Evolutionary conservation across 92 coral and sea anemone genomes (phyloP).

Genomic region (Zoanthus sansibaricus): DNA sequence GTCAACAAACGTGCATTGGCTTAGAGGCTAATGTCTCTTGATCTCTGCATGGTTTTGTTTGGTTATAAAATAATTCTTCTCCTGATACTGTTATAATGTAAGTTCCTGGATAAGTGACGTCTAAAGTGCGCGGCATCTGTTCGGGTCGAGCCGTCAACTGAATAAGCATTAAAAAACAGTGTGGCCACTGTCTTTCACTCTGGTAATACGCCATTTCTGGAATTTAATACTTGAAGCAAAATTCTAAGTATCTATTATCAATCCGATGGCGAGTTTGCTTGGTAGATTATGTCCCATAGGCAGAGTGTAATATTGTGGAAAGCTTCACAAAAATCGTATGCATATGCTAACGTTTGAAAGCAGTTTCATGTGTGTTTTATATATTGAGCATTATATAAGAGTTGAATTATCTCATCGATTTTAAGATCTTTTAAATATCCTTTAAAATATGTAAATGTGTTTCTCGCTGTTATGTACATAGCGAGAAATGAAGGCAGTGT

Average conservation of each 20-base stretch:
- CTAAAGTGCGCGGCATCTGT: not conserved
- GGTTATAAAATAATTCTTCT: not conserved
- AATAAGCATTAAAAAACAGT: not conserved
- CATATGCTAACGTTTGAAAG: no score
- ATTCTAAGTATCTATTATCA: not conserved
- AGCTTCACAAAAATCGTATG: no score
- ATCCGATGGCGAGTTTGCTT: not conserved
- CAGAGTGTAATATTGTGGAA: no score
- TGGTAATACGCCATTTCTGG: not conserved
- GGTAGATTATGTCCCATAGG: not conserved
- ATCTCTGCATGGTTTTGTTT: not conserved
- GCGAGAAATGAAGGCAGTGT: no score
- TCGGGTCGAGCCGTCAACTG: not conserved
- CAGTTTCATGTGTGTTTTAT: no score
- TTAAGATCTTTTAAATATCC: no score
- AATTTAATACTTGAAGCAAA: not conserved
- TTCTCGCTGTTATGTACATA: no score
- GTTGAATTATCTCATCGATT: no score
- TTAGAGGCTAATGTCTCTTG: not conserved
- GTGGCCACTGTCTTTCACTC: not conserved
- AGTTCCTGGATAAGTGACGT: not conserved
- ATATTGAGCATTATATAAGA: no score
- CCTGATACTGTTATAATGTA: no score
- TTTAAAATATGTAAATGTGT: no score
- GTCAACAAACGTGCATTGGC: not conserved